Evolutionary conservation across 2,113 vertebrate genomes (phyloP).

Genomic region (Sander vitreus): DNA sequence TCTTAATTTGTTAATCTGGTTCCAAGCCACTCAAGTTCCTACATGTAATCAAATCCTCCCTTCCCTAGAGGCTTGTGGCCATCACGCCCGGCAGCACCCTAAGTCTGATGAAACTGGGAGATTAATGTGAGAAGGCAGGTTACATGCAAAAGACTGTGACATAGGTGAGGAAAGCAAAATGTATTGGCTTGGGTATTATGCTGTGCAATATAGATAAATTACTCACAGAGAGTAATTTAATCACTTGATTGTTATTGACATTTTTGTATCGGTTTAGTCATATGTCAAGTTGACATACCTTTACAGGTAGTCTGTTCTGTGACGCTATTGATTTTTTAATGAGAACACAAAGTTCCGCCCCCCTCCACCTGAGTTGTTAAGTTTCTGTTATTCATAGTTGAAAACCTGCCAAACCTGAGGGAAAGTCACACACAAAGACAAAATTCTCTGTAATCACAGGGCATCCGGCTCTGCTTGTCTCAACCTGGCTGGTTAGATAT

Average conservation of each 20-base stretch:
- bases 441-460: not conserved
- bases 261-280: not conserved
- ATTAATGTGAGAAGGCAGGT: not conserved
- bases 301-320: not conserved
- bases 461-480: not conserved
- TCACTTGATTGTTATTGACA: not conserved
- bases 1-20: not conserved
- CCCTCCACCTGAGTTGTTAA: rapidly evolving
- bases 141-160: not conserved
- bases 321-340: not conserved
- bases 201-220: not conserved
- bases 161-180: not conserved
- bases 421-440: not conserved
- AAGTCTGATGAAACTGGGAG: not conserved
- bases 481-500: not conserved
- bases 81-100: not conserved
- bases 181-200: too few relatives aligned
- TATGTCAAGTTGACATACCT: not conserved
- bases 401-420: slow-evolving; percentile 48
- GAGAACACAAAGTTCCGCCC: too few relatives aligned
- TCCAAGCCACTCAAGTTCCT: not conserved
- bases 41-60: not conserved
- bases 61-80: too few relatives aligned
- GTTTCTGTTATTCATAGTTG: not conserved
- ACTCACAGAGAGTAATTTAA: not conserved